phyloP scores from a whole-genome alignment of 92 coral and sea anemone species.

The Blastomussa wellsi region DNA sequence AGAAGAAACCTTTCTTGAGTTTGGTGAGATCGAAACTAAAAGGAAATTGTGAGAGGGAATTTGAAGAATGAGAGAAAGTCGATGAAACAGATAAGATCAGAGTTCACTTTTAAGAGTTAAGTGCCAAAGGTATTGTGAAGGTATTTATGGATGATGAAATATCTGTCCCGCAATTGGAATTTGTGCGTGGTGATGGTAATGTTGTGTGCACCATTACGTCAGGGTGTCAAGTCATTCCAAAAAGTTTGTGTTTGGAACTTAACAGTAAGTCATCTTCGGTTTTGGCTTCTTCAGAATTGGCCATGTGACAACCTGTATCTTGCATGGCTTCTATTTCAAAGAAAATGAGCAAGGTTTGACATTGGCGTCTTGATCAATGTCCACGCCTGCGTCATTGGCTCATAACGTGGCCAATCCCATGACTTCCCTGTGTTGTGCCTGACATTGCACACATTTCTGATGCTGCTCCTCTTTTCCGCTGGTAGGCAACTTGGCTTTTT shows the following conservation, averaged over 20 bases:
- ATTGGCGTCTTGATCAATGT: no score
- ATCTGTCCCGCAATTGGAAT: background rate
- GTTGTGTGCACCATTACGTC: background rate
- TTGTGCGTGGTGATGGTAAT: background rate
- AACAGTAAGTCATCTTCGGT: background rate
- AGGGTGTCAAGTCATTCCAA: background rate
- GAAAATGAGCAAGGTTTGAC: background rate
- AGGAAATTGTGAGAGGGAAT: no score
- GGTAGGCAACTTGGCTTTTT: background rate
- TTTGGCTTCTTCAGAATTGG: background rate
- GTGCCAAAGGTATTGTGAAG: background rate
- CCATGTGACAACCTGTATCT: background rate
- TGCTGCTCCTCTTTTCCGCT: background rate
- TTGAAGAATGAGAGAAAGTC: background rate
- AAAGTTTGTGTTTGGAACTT: background rate
- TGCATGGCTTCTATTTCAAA: background rate
- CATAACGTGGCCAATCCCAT: no score
- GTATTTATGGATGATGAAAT: background rate
- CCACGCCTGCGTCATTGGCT: no score
- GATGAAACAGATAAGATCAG: background rate
- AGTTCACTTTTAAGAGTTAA: background rate
- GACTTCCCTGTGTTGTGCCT: background rate
- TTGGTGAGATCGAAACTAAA: constrained; percentile 22
- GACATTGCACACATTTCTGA: no score
- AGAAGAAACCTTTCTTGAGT: constrained; percentile 21